Evolutionary conservation across 1,140 invertebrate species (phyloP).

Genomic region (Pemphigus obesinymphae): DNA sequence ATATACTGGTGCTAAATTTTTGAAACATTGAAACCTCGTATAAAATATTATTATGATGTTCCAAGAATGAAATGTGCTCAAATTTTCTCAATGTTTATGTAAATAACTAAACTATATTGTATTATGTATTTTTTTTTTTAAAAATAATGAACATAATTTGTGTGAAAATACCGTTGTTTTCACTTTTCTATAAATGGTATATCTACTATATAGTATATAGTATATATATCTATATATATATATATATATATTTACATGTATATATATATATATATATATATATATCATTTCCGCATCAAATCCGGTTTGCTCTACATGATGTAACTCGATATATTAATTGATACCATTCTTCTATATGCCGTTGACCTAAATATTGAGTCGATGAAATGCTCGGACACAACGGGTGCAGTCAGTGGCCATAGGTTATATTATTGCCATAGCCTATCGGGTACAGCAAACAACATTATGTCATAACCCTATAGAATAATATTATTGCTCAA

Average conservation of each 20-base stretch:
- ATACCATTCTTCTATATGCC: neutral
- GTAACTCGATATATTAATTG: constrained; percentile 7
- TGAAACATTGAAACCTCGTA: neutral
- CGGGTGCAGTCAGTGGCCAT: neutral
- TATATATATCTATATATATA: neutral
- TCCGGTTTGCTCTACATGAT: constrained; percentile 23
- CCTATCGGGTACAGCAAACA: neutral
- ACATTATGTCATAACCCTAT: neutral
- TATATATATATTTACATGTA: neutral
- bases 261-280: too few species aligned
- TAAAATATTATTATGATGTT: neutral
- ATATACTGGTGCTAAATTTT: neutral
- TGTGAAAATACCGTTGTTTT: constrained; percentile 3
- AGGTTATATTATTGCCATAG: neutral
- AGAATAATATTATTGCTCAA: neutral
- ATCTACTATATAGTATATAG: neutral
- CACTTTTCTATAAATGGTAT: neutral
- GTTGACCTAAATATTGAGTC: neutral
- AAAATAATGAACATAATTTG: neutral
- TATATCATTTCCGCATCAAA: neutral
- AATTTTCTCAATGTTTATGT: constrained; percentile 7
- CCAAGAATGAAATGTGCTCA: neutral
- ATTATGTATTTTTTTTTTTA: neutral
- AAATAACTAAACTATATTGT: neutral
- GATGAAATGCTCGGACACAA: neutral